Base-by-base conservation (phyloP, 2,888 invertebrate genomes). In the Anthophora plumipes region DNA sequence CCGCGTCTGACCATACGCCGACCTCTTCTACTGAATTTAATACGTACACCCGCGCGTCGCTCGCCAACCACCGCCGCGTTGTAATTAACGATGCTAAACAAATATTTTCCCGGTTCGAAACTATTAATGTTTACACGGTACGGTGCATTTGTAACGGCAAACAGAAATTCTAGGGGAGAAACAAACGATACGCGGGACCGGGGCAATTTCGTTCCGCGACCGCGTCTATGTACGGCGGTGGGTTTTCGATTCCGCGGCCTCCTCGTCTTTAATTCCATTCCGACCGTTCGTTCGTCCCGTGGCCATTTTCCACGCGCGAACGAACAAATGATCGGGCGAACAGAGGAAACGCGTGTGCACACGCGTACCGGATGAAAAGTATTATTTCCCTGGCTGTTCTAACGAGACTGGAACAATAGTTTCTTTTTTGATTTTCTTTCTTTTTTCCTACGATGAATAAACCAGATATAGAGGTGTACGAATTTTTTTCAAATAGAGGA, bases 231-330 rank as follows among this genome's bases (percentile, higher is more conserved):
- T 5, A 25, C 17, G 60, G 9, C n/a, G 9, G 1, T 4, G 8
- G 31, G 43, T 46, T n/a, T 67, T 61, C 61, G 39, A 69, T 37
- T 4, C 41, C 70, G 39, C 57, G 55, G 25, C 54, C 20, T 67
- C 31, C 70, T 43, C 70, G 64, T 54, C 78, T 69, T 84, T 81
- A 81, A 85, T 86, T 84, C 76, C 59, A 74, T 84, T 77, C 55
- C 60, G 12, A 7, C 12, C 59, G 46, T 77, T 52, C 60, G 12
- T 5, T 12, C 59, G 46, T 41, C 61, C 41, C 69, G 43, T 31
- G 31, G 64, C 70, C 54, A 41, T 59, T 82, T 73, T 79, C 63
- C 77, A 84, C 81, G 84, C 81, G n/a, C 50, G 74, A 74, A 57
- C 69, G 72, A 55, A 77, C 71, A 85, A 84, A 80, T 72, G 77